These are phyloP conservation scores for Liasis olivaceus DNA, from an alignment of 2,797 vertebrate genomes.

Conservation along the genomic window DNA sequence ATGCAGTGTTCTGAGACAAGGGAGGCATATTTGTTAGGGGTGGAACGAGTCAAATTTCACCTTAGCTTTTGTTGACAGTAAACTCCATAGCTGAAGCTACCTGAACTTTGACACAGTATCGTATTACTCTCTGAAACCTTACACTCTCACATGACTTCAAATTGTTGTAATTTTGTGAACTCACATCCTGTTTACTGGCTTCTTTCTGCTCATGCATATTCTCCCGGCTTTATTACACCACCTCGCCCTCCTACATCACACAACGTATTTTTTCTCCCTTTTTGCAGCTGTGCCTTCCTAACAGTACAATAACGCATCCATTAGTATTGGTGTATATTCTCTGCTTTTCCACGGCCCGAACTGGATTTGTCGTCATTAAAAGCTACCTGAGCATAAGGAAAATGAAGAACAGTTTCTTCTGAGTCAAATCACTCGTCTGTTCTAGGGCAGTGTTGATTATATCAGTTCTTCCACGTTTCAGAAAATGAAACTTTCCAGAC, in stretches of 20 bases:
- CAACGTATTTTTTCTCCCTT: neutral
- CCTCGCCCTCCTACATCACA: slow-evolving; percentile 8
- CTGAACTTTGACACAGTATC: slow-evolving; percentile 22
- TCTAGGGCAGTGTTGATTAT: neutral
- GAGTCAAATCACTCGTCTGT: neutral
- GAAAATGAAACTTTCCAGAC: neutral
- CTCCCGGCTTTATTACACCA: neutral
- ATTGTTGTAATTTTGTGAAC: slow-evolving; percentile 33
- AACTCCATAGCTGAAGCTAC: neutral
- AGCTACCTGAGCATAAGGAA: neutral
- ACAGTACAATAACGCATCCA: neutral
- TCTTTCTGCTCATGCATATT: neutral
- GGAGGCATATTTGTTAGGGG: neutral
- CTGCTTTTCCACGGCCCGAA: neutral
- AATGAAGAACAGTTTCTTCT: neutral
- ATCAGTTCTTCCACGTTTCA: neutral
- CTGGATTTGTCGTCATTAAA: neutral
- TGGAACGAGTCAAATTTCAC: neutral
- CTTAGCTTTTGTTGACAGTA: neutral
- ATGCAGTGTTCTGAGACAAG: neutral
- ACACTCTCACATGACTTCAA: slow-evolving; percentile 3
- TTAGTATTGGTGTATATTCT: neutral
- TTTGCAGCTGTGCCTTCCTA: neutral
- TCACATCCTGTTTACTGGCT: slow-evolving; percentile 40
- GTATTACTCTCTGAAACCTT: slow-evolving; percentile 30